These are phyloP conservation scores for Cephus spinipes DNA, from an alignment of 2,888 invertebrate genomes.

Conservation along the genomic window DNA sequence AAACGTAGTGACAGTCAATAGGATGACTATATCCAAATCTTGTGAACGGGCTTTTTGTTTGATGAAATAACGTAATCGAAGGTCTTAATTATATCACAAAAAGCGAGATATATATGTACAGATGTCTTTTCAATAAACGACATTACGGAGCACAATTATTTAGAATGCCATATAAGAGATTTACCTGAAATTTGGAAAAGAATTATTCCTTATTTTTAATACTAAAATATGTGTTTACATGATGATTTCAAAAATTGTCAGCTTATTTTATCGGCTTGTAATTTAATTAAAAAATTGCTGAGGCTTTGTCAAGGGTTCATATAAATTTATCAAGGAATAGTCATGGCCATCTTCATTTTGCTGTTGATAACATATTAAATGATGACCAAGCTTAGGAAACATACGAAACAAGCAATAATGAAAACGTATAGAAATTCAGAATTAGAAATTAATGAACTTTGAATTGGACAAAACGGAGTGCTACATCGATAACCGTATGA, in stretches of 20 bases:
- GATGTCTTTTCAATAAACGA: conserved; percentile 45
- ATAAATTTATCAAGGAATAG: background rate
- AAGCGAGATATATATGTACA: conserved; percentile 39
- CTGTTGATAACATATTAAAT: background rate
- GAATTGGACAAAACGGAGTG: no score
- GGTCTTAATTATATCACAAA: conserved; percentile 29
- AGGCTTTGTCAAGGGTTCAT: background rate
- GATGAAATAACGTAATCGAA: conserved; percentile 31
- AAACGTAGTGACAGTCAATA: conserved; percentile 27
- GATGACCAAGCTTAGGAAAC: background rate
- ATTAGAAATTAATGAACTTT: no score
- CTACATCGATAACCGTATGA: no score
- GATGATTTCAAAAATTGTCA: background rate
- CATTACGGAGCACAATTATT: conserved; percentile 23
- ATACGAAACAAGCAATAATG: background rate
- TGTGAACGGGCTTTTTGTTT: conserved; percentile 27
- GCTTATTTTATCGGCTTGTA: background rate
- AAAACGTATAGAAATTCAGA: background rate
- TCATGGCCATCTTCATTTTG: background rate
- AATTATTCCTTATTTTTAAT: background rate
- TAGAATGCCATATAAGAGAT: background rate
- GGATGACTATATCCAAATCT: conserved; percentile 24
- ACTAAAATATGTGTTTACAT: background rate
- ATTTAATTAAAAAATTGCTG: background rate
- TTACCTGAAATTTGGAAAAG: background rate